Conservation (phyloP, 2,113 vertebrate genomes). For the Heloderma charlesbogerti region DNA sequence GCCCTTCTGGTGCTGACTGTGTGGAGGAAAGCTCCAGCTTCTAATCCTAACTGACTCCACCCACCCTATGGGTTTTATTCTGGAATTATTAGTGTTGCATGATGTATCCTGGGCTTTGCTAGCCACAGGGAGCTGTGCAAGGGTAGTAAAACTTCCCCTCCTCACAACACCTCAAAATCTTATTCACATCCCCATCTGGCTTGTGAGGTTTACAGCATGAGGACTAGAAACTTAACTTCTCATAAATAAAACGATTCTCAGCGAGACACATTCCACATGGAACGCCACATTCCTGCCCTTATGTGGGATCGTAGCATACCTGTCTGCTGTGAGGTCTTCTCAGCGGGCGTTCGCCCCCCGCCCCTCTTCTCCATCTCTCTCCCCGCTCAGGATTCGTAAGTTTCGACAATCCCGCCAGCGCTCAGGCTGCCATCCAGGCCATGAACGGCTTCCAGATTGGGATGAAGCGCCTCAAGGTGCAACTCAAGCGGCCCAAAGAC, state of each 20-base stretch:
- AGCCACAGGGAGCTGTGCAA: neutral
- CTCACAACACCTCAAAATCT: neutral
- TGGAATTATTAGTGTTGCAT: neutral
- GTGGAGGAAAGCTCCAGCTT: too few relatives aligned
- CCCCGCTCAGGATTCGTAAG: slow-evolving; percentile 87
- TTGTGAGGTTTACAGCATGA: neutral
- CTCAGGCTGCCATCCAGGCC: slow-evolving; percentile 92
- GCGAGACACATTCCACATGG: too few relatives aligned
- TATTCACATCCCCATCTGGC: neutral
- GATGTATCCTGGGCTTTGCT: neutral
- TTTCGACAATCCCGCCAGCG: slow-evolving; percentile 93
- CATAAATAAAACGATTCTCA: too few relatives aligned
- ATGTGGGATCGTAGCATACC: neutral
- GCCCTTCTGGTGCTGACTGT: too few relatives aligned
- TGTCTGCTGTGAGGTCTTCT: neutral
- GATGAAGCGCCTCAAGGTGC: slow-evolving; percentile 94
- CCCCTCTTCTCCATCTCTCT: neutral
- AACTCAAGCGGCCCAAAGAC: slow-evolving; percentile 92
- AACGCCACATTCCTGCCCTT: neutral
- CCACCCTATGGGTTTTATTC: too few relatives aligned
- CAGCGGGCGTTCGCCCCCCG: slow-evolving; percentile 13
- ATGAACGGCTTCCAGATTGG: slow-evolving; percentile 96
- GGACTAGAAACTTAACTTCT: neutral
- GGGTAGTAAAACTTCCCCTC: neutral
- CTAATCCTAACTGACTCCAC: too few relatives aligned